These are phyloP conservation scores for Calcarius ornatus DNA, from an alignment of 2,113 vertebrate genomes.

Conservation along the genomic window DNA sequence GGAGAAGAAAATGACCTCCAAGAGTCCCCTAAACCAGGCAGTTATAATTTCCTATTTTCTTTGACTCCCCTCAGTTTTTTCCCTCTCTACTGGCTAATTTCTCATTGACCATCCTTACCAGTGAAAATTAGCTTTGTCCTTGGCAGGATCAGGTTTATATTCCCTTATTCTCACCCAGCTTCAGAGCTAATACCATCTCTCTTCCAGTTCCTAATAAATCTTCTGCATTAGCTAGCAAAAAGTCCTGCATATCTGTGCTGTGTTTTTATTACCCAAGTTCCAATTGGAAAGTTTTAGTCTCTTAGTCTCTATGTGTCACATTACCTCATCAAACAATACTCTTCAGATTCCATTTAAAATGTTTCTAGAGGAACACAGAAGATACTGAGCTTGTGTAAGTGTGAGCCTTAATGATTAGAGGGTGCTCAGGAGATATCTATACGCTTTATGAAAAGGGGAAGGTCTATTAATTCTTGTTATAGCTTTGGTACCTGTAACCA, in stretches of 20 bases:
- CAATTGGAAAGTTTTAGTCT: background rate
- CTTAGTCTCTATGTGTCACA: background rate
- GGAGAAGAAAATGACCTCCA: background rate
- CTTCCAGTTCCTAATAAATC: background rate
- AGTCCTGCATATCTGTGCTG: background rate
- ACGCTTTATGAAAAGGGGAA: background rate
- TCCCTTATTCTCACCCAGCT: background rate
- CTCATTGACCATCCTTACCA: background rate
- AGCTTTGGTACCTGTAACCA: background rate
- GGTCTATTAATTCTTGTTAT: background rate
- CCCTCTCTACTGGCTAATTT: background rate
- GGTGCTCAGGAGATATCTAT: background rate
- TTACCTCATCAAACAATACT: background rate
- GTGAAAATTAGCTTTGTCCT: background rate
- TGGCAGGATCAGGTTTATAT: background rate
- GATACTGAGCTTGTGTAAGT: background rate
- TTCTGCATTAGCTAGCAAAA: background rate
- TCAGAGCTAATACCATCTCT: background rate
- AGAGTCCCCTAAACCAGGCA: background rate
- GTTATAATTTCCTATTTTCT: background rate
- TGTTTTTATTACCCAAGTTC: background rate
- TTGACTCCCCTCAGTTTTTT: background rate
- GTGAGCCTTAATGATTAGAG: background rate
- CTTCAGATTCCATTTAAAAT: background rate
- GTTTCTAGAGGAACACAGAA: background rate